phyloP scores from a whole-genome alignment of 2,888 invertebrate genomes.

The Chalcis sispes region DNA sequence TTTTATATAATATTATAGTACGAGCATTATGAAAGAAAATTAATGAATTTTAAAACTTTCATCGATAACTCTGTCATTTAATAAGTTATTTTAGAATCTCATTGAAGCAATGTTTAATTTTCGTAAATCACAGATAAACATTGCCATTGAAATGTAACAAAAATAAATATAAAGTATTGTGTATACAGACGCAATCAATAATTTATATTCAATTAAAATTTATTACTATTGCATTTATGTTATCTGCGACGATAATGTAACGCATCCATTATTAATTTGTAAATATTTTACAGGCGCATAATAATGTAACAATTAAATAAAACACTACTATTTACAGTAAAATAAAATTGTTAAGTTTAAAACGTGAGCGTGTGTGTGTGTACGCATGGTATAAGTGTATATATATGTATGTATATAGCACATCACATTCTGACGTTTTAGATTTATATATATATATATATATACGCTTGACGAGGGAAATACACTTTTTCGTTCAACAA shows the following conservation, averaged over 20 bases:
- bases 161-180: too few relatives aligned
- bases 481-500: slow-evolving; percentile 14
- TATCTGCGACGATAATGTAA: slow-evolving; percentile 26
- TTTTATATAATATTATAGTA: too few relatives aligned
- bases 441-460: slow-evolving; percentile 5
- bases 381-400: slow-evolving; percentile 13
- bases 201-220: background rate
- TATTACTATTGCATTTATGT: background rate
- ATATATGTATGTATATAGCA: slow-evolving; percentile 16
- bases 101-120: too few relatives aligned
- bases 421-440: too few relatives aligned
- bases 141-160: too few relatives aligned
- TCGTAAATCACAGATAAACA: too few relatives aligned
- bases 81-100: too few relatives aligned
- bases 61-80: too few relatives aligned
- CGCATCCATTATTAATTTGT: slow-evolving; percentile 4
- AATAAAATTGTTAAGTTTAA: background rate
- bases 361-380: slow-evolving; percentile 8
- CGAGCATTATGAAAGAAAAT: too few relatives aligned
- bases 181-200: too few relatives aligned
- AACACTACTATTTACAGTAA: slow-evolving; percentile 41
- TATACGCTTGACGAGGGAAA: slow-evolving; percentile 2
- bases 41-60: too few relatives aligned
- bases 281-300: slow-evolving; percentile 8
- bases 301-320: slow-evolving; percentile 42